Evolutionary conservation across 2,113 vertebrate genomes (phyloP), one percentile per base, ranked within the genome.

Genomic region (Larimichthys polyactis): DNA sequence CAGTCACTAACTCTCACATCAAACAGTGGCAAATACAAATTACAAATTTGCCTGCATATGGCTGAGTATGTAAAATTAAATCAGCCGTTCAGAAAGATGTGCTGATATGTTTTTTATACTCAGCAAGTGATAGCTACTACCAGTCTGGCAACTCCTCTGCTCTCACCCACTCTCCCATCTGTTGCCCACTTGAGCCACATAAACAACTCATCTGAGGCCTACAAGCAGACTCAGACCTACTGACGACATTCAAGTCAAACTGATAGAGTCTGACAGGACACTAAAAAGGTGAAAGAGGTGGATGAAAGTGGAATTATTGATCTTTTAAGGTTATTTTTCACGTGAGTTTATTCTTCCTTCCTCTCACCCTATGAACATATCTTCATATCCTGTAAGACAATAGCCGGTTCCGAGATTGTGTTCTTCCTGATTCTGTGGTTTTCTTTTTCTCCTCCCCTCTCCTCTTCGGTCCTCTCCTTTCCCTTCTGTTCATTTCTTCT

Each of bases 101-200:
- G 71, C 10, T 51, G 70, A 59, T 63, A 32, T 60, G 60, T 58
- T 82, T 75, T 75, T 82, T 24, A 73, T 43, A 75, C 85, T 68
- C 64, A 2, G 67, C 75, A 58, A 78, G 86, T 67, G 78, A 82
- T 74, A 60, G 82, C 71, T 71, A 76, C 78, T 58, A 85, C 78
- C 81, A 91, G 90, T 86, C 84, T 84, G 87, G 82, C 83, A 88
- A 44, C 82, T 87, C 72, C 75, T 78, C 66, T 20, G 60, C 82
- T 73, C 32, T 84, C 81, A 44, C 85, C 88, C 82, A 89, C 83
- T 82, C 71, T 73, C 69, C 90, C 89, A 91, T 90, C 92, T 92
- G 89, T 60, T 78, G 68, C 81, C 87, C 80, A 89, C 87, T 82
- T 84, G 82, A 87, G 80, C 89, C 77, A 68, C 84, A 71, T 60